A percentile compares a stretch with the other conserved stretches of the same genome.
phyloP scores from a whole-genome alignment of 37 sponge, comb jelly and placozoan genomes.

The Beroe forskalii region DNA sequence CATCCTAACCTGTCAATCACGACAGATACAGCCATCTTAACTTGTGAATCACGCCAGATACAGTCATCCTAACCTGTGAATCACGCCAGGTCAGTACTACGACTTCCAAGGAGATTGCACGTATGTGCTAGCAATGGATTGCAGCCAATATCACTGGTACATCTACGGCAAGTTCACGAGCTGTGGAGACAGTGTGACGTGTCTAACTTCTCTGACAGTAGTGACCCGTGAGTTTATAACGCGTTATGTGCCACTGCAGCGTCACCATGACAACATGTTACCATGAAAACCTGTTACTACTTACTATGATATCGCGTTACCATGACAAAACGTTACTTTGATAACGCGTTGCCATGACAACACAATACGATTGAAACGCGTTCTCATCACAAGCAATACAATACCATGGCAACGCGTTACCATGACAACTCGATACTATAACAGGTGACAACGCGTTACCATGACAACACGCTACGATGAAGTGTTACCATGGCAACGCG shows the following conservation, averaged over 20 bases:
- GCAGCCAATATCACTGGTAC: background rate
- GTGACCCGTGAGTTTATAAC: background rate
- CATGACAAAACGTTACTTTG: too few relatives aligned
- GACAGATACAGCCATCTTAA: too few relatives aligned
- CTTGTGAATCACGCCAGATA: too few relatives aligned
- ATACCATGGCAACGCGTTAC: background rate
- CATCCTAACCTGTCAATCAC: too few relatives aligned
- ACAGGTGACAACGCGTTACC: background rate
- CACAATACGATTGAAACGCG: background rate
- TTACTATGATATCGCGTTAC: too few relatives aligned
- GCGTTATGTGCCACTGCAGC: too few relatives aligned
- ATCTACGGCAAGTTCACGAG: conserved; percentile 13
- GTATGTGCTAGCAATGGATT: conserved; percentile 25
- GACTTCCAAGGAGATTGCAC: conserved; percentile 10
- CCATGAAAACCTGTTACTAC: too few relatives aligned
- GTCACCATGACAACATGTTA: too few relatives aligned
- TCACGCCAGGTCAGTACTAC: background rate
- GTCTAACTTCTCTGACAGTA: background rate
- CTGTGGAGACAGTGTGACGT: background rate
- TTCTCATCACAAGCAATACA: background rate
- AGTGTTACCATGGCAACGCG: background rate
- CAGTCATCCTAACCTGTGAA: too few relatives aligned
- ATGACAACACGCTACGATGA: background rate
- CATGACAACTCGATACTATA: background rate
- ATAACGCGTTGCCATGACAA: too few relatives aligned